phyloP scores from a whole-genome alignment of 2,888 invertebrate species.

The Terebella lapidaria region DNA sequence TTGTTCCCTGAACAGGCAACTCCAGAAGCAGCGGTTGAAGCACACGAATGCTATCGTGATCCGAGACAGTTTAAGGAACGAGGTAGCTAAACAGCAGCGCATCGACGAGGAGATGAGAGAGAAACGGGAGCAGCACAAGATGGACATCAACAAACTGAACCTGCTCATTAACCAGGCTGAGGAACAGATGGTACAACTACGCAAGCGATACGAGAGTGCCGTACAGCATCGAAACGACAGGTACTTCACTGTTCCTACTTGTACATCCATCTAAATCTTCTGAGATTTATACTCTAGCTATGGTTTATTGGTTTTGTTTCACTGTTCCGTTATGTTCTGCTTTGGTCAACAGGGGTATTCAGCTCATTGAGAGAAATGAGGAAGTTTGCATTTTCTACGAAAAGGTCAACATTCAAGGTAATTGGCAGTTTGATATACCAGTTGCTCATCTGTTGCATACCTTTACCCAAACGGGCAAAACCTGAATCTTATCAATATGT shows the following conservation, averaged over 20 bases:
- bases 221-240: constrained; percentile 51
- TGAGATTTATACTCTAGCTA: no score
- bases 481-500: not conserved
- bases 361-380: constrained; percentile 52
- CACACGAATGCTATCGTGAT: constrained; percentile 48
- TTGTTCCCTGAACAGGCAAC: no score
- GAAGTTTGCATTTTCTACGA: constrained; percentile 54
- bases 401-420: constrained; percentile 52
- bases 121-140: constrained; percentile 49
- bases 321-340: no score
- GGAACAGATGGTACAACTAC: constrained; percentile 49
- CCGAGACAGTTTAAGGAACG: constrained; percentile 50
- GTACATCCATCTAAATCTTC: no score
- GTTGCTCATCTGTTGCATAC: no score
- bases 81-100: constrained; percentile 49
- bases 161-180: constrained; percentile 52
- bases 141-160: constrained; percentile 52
- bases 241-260: constrained; percentile 18
- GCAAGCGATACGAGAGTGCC: constrained; percentile 49
- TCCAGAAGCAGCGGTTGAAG: constrained; percentile 50
- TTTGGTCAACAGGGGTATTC: constrained; percentile 44
- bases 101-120: constrained; percentile 48
- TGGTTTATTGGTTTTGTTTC: no score
- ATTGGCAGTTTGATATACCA: no score
- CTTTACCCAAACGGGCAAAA: no score